These are phyloP conservation scores for Montipora capricornis DNA, from an alignment of 64 coral and sea anemone species.

Conservation along the genomic window DNA sequence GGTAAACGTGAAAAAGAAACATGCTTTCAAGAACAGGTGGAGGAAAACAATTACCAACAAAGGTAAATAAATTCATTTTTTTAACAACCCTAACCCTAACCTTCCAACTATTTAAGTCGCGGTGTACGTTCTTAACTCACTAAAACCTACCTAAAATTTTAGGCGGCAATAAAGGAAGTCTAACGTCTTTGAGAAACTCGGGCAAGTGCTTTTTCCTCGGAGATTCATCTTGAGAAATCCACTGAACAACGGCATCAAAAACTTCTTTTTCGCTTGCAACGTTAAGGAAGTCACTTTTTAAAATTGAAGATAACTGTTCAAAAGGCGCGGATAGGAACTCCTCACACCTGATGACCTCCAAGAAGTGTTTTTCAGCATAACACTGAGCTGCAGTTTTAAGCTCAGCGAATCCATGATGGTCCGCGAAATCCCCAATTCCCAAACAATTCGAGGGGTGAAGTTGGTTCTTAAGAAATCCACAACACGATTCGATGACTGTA, in stretches of 20 bases:
- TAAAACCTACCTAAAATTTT: slow-evolving; percentile 93
- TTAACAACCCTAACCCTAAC: background rate
- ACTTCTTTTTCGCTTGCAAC: slow-evolving; percentile 94
- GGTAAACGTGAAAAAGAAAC: background rate
- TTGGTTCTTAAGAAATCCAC: slow-evolving; percentile 89
- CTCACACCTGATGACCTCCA: slow-evolving; percentile 89
- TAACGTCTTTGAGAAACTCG: slow-evolving; percentile 72
- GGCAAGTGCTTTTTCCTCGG: slow-evolving; percentile 74
- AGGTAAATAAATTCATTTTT: background rate
- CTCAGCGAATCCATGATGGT: slow-evolving; percentile 87
- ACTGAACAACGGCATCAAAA: slow-evolving; percentile 83
- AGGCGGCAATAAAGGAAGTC: slow-evolving; percentile 83
- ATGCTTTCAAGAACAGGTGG: background rate
- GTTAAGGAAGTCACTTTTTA: slow-evolving; percentile 90
- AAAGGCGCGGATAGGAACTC: slow-evolving; percentile 88
- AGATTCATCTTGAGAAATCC: slow-evolving; percentile 73
- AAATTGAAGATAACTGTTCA: slow-evolving; percentile 83
- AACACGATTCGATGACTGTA: slow-evolving; percentile 91
- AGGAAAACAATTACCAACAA: background rate
- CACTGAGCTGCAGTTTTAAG: slow-evolving; percentile 74
- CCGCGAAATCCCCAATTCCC: slow-evolving; percentile 94
- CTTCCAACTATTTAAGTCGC: background rate
- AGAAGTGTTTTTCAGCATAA: slow-evolving; percentile 92
- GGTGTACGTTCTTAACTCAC: background rate
- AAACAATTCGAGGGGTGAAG: slow-evolving; percentile 94